These are phyloP conservation scores for Podargus strigoides DNA, from an alignment of 2,797 vertebrate species.

Conservation along the genomic window DNA sequence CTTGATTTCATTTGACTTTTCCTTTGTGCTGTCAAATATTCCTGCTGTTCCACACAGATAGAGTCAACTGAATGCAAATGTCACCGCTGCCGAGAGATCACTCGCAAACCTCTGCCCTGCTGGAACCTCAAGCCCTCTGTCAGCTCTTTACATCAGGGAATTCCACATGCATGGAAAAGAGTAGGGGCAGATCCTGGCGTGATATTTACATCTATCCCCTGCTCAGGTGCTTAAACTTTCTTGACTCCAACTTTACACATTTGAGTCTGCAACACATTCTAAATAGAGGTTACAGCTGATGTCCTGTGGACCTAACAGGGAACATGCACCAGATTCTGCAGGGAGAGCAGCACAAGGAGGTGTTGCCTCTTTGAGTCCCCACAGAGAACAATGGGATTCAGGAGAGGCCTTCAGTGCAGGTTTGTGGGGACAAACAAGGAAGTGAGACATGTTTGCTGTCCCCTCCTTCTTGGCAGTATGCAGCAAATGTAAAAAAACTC, in stretches of 20 bases:
- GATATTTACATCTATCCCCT: neutral
- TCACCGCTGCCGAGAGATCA: neutral
- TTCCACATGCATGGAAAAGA: neutral
- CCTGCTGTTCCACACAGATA: neutral
- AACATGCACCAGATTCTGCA: neutral
- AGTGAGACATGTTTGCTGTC: neutral
- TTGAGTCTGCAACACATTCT: neutral
- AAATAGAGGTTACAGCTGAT: neutral
- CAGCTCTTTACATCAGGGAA: neutral
- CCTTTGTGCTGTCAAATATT: neutral
- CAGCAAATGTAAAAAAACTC: neutral
- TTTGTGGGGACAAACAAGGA: neutral
- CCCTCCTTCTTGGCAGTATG: neutral
- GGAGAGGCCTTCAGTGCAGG: neutral
- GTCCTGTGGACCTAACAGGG: fast-evolving
- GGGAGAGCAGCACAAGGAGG: neutral
- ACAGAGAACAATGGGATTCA: neutral
- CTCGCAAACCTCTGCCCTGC: neutral
- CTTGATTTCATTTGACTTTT: neutral
- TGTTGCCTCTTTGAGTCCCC: neutral
- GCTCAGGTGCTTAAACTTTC: neutral
- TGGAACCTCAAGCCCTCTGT: neutral
- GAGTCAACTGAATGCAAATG: neutral
- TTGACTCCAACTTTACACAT: neutral
- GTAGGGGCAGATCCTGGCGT: neutral